A percentile compares a stretch with the other conserved stretches of the same genome.
Conservation (phyloP, 2,888 invertebrate species). For the Eudasyphora cyanicolor region DNA sequence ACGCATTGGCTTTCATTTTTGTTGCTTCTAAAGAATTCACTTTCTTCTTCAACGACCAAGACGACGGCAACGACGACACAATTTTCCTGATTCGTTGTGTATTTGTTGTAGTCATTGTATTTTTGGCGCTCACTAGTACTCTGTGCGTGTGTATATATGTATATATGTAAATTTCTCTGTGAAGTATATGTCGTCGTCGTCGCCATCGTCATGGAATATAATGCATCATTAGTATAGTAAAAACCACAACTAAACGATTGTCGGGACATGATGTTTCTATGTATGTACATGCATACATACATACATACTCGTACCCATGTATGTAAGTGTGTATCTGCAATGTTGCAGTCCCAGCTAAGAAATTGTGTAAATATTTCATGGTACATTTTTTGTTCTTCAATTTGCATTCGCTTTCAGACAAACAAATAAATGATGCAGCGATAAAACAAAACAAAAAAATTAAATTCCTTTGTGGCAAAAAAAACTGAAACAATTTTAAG, state of each 20-base stretch:
- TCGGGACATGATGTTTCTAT: constrained; percentile 20
- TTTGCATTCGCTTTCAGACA: not conserved
- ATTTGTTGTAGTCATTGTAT: not conserved
- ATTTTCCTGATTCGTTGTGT: constrained; percentile 16
- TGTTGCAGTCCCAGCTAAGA: constrained; percentile 1
- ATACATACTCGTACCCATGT: too few species aligned
- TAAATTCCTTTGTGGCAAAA: not conserved
- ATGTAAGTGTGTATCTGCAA: too few species aligned
- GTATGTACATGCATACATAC: too few species aligned
- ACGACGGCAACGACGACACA: constrained; percentile 21
- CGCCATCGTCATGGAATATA: not conserved
- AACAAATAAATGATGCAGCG: not conserved
- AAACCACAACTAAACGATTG: constrained; percentile 21
- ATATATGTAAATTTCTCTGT: not conserved
- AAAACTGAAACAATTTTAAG: not conserved
- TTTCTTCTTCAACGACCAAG: not conserved
- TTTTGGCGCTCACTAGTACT: not conserved
- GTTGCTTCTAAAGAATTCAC: constrained; percentile 1
- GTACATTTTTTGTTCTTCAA: too few species aligned
- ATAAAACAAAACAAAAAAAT: not conserved
- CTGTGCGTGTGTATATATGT: not conserved
- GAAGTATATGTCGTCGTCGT: too few species aligned
- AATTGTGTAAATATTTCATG: constrained; percentile 24
- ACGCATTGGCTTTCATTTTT: not conserved
- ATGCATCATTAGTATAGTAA: constrained; percentile 19